Evolutionary conservation across 2,113 vertebrate genomes (phyloP).

Genomic region (Oncorhynchus clarkii): DNA sequence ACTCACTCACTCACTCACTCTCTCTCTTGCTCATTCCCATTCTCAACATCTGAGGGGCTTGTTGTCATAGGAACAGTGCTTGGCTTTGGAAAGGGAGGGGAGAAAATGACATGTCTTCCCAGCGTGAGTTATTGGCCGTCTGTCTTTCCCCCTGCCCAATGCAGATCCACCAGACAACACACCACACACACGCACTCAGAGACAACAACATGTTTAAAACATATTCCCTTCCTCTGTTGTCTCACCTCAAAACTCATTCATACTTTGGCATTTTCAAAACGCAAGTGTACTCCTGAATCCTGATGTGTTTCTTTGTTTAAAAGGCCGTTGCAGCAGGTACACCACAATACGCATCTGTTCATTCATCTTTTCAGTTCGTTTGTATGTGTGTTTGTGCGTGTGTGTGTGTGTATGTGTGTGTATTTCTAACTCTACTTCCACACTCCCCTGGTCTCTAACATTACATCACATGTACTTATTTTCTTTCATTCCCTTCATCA

Average conservation of each 20-base stretch:
- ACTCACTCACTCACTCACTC: not conserved
- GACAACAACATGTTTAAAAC: not conserved
- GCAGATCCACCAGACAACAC: not conserved
- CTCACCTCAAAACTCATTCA: not conserved
- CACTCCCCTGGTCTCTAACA: no score
- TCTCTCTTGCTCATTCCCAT: not conserved
- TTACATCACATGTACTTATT: no score
- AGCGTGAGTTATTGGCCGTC: not conserved
- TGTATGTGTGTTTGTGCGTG: no score
- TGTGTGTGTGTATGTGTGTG: no score
- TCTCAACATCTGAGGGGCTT: not conserved
- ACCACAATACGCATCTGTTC: no score
- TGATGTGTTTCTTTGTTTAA: no score
- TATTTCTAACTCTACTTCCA: no score
- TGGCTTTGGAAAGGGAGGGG: slow-evolving; percentile 10
- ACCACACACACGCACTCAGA: not conserved
- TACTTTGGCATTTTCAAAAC: not conserved
- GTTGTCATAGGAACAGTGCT: slow-evolving; percentile 29
- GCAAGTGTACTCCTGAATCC: no score
- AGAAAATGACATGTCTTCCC: not conserved
- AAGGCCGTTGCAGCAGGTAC: no score
- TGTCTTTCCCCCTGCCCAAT: not conserved
- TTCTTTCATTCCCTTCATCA: no score
- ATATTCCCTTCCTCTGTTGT: not conserved
- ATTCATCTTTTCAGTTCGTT: no score